Percentiles rank a stretch among this genome's conserved stretches.
Evolutionary conservation across 2,797 vertebrate species (phyloP).

Genomic region (Alosa sapidissima): DNA sequence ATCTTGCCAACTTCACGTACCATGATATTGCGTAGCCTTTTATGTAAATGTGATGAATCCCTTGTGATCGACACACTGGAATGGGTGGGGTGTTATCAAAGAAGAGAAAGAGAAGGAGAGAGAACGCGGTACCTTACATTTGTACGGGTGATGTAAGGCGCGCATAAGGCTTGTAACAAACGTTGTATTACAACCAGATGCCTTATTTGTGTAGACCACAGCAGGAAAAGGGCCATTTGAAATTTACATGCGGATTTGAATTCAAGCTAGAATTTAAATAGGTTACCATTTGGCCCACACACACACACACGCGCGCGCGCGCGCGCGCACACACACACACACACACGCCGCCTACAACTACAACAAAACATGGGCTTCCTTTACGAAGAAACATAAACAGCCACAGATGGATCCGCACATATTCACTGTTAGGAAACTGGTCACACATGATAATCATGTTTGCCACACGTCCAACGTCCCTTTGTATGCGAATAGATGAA

Average conservation of each 20-base stretch:
- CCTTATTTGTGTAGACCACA: neutral
- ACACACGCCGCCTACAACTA: neutral
- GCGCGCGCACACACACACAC: neutral
- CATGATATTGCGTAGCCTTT: neutral
- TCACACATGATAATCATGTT: conserved; percentile 35
- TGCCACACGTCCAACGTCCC: conserved; percentile 30
- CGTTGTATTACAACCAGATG: neutral
- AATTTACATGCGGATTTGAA: neutral
- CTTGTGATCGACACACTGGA: neutral
- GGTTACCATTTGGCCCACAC: neutral
- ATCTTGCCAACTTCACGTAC: conserved; percentile 1
- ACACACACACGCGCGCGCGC: neutral
- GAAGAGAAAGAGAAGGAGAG: neutral
- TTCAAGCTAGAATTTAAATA: neutral
- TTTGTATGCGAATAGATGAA: conserved; percentile 56
- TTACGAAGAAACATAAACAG: neutral
- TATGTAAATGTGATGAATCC: neutral
- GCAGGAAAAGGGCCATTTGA: neutral
- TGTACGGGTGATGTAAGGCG: neutral
- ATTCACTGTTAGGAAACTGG: neutral
- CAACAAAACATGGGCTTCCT: no score
- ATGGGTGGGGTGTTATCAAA: neutral
- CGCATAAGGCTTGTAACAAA: neutral
- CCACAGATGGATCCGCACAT: conserved; percentile 12
- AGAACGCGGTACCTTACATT: neutral